Base-by-base conservation (phyloP, 1,140 invertebrate genomes). In the Meloidogyne exigua region DNA sequence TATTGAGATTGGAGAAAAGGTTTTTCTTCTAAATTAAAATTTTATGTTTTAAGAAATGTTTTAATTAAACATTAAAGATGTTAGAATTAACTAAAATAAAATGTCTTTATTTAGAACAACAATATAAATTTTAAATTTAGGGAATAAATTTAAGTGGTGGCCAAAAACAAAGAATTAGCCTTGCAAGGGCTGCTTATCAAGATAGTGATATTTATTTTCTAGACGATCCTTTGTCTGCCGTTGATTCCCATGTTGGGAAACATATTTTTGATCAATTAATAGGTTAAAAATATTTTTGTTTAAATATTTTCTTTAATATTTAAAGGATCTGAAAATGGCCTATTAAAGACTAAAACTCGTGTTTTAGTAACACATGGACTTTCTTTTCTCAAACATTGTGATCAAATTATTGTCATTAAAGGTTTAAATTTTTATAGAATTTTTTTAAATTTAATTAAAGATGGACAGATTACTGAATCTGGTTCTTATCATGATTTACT, bases 101-200 rank as follows among this genome's bases (percentile, higher is more conserved):
- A n/a, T n/a, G n/a, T n/a, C n/a, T n/a, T n/a, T n/a, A n/a, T n/a
- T n/a, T n/a, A n/a, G n/a, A n/a, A n/a, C n/a, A n/a, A n/a, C n/a
- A n/a, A n/a, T n/a, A 49, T 63, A 73, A 15, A 57, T n/a, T 68
- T 28, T 72, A 25, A 36, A 12, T 80, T 72, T 73, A 89, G 89
- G 93, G 93, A 69, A 95, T 98, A 79, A 98, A 97, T 89, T 89
- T 99, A 72, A 95, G 93, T 73, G 96, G 96, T 69, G 96, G 96
- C 26, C 96, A 99, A 88, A 98, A 98, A 87, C 95, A 96, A 88
- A 90, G 96, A 83, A 93, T 98, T 21, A 94, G 93, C 78, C 89
- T 99, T 64, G 96, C 96, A 0, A 90, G 96, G 84, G 95, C 95
- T 28, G 93, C 97, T 26, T 98, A 97, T 87, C 92, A 91, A 81